Base-by-base conservation (phyloP, 2,888 invertebrate species). In the Cabera pusaria region DNA sequence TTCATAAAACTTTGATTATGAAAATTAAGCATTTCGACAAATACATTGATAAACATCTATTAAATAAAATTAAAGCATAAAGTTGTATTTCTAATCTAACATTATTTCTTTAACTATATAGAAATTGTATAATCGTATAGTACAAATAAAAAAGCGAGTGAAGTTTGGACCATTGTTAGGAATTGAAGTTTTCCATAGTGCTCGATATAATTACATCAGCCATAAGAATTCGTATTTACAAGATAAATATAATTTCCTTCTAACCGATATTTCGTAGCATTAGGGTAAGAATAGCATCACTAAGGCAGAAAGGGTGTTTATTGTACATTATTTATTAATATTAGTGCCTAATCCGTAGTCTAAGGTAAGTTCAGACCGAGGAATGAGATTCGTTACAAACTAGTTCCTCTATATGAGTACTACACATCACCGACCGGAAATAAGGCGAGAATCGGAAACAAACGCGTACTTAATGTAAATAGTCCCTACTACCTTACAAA, bases 91-190 rank as follows among this genome's bases (percentile, higher is more conserved):
- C 77, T 82, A 84, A 53, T 67, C 80, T 85, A 85, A 75, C 70
- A 58, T 71, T 70, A 70, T 70, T 74, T 64, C 58, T 72, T 84
- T 84, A 83, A 72, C 85, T 86, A 85, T 69, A 84, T 86, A 86
- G 77, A 84, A 76, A 81, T 75, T 82, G 83, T 85, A 84, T 82
- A 28, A 35, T 84, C 70, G 69, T 85, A 84, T 83, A 84, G 82
- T 85, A 87, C 84, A 87, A 86, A 86, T 86, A 68, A 86, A 81
- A 80, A 86, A 86, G 86, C 86, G 67, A 84, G 83, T 83, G 81
- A 84, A 81, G 82, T 85, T 87, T 87, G 87, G 87, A 87, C 87
- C 87, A 86, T 87, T 85, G 81, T 81, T 86, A 87, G 87, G 86
- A 87, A 87, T 86, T 77, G 59, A 76, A 80, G 81, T 80, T 82